phyloP scores from a whole-genome alignment of 2,888 invertebrate species.

The Glaucopsyche alexis region DNA sequence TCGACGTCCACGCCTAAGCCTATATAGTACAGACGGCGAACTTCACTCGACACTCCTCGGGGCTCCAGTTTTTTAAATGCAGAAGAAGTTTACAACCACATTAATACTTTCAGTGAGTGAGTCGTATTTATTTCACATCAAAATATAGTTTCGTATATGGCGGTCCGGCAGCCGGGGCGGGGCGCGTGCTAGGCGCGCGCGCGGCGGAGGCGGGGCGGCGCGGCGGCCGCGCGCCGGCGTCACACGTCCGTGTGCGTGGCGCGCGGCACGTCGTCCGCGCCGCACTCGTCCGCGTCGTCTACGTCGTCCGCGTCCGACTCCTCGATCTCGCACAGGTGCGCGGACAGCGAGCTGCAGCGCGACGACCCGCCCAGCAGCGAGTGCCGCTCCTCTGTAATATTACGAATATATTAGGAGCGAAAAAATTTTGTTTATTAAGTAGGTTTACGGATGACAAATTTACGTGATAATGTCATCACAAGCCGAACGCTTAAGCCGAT shows the following conservation, averaged over 20 bases:
- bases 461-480: too few relatives aligned
- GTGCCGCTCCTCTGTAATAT: constrained; percentile 83
- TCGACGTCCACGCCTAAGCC: constrained; percentile 8
- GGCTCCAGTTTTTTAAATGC: neutral
- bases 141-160: constrained; percentile 14
- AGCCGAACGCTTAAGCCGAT: too few relatives aligned
- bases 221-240: constrained; percentile 38
- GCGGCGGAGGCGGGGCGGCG: constrained; percentile 36
- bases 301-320: constrained; percentile 87
- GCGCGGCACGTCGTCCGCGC: constrained; percentile 50
- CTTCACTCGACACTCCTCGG: neutral
- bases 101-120: neutral
- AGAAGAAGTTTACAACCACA: neutral
- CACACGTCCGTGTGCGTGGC: constrained; percentile 42
- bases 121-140: constrained; percentile 3
- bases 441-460: too few relatives aligned
- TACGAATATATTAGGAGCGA: neutral
- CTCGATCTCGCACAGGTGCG: constrained; percentile 95
- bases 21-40: constrained; percentile 15
- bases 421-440: too few relatives aligned
- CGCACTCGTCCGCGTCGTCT: constrained; percentile 34
- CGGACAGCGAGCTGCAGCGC: constrained; percentile 89
- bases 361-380: constrained; percentile 85
- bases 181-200: constrained; percentile 30
- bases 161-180: constrained; percentile 31